Percentiles rank a stretch among this genome's conserved stretches.
These are phyloP conservation scores for Eupeodes corollae DNA, from an alignment of 1,140 invertebrate genomes.

Conservation along the genomic window DNA sequence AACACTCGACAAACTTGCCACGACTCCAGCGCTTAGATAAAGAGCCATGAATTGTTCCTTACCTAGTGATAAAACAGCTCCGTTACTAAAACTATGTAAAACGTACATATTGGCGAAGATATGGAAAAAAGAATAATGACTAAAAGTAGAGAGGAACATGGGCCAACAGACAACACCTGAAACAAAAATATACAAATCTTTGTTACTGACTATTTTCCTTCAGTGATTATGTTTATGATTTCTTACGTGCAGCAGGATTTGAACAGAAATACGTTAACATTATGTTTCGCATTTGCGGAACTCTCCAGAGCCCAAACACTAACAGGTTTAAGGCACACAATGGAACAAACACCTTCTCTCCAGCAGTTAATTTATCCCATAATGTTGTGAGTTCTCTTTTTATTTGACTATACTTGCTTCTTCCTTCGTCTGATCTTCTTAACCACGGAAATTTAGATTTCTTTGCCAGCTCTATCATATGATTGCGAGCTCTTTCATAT, in stretches of 20 bases:
- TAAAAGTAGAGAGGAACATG: constrained; percentile 88
- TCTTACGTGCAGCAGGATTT: constrained; percentile 62
- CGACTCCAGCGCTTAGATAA: constrained; percentile 77
- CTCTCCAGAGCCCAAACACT: constrained; percentile 74
- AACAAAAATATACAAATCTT: constrained; percentile 25
- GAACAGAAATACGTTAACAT: constrained; percentile 83
- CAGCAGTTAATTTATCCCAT: constrained; percentile 64
- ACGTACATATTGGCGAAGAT: constrained; percentile 93
- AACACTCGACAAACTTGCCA: constrained; percentile 79
- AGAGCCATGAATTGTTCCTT: constrained; percentile 87
- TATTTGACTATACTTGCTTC: constrained; percentile 16
- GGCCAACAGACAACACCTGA: constrained; percentile 66
- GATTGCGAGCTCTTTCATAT: constrained; percentile 67
- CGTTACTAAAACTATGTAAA: constrained; percentile 66
- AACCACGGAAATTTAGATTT: constrained; percentile 39
- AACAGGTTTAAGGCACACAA: constrained; percentile 68
- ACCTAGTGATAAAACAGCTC: constrained; percentile 64
- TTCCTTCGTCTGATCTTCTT: constrained; percentile 13
- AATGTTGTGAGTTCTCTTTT: constrained; percentile 42
- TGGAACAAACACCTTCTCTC: constrained; percentile 66
- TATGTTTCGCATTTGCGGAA: constrained; percentile 54
- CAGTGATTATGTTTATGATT: constrained; percentile 1
- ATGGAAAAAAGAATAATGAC: constrained; percentile 79
- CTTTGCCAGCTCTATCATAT: constrained; percentile 47
- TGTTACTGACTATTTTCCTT: constrained; percentile 1